phyloP scores from a whole-genome alignment of 2,888 invertebrate genomes.

The Dinocampus coccinellae region DNA sequence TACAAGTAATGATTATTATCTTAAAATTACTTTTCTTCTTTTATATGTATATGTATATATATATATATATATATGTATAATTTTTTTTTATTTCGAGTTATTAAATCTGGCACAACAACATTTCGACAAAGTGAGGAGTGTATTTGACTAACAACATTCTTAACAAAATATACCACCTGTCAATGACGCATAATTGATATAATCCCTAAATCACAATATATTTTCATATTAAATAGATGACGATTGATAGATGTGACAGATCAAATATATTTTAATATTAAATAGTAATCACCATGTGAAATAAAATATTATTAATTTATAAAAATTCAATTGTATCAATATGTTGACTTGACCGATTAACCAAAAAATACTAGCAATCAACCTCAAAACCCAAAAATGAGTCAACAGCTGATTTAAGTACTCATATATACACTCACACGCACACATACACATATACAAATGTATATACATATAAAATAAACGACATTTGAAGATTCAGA shows the following conservation, averaged over 20 bases:
- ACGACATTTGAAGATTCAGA: too few species aligned
- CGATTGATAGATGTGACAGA: background rate
- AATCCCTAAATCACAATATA: background rate
- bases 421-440: too few species aligned
- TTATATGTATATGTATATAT: too few species aligned
- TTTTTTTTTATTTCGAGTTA: too few species aligned
- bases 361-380: background rate
- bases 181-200: conserved; percentile 52
- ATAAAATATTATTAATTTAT: background rate
- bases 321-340: background rate
- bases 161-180: conserved; percentile 51
- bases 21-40: too few species aligned
- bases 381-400: background rate
- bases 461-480: too few species aligned
- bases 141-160: conserved; percentile 50
- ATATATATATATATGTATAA: too few species aligned
- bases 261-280: background rate
- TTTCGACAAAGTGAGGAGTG: background rate
- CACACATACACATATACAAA: too few species aligned
- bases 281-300: background rate
- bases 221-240: background rate
- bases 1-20: too few species aligned
- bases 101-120: background rate
- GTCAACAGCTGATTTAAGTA: background rate
- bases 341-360: background rate